These are phyloP conservation scores for Cartodere bifasciata DNA, from an alignment of 2,888 invertebrate genomes.

Conservation along the genomic window DNA sequence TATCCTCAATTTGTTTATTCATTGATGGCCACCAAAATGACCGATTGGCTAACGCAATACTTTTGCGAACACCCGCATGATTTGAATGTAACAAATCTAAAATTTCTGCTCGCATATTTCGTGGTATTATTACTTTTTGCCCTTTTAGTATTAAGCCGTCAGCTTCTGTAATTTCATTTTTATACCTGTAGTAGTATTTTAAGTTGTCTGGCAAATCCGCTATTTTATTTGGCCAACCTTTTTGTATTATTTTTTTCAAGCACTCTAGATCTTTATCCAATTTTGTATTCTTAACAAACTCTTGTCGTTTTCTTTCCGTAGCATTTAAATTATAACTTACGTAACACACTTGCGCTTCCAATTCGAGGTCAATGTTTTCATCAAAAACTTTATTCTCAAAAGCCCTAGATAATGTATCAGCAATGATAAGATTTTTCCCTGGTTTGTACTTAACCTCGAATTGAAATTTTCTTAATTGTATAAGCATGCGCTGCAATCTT, in stretches of 20 bases:
- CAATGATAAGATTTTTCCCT: conserved; percentile 13
- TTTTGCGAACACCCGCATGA: conserved; percentile 11
- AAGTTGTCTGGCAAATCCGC: conserved; percentile 1
- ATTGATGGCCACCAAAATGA: conserved; percentile 13
- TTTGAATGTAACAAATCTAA: conserved; percentile 5
- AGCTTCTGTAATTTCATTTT: conserved; percentile 3
- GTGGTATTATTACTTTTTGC: not conserved
- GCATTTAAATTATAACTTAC: too few species aligned
- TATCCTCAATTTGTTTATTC: conserved; percentile 12
- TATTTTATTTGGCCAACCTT: conserved; percentile 3
- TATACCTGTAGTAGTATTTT: conserved; percentile 4
- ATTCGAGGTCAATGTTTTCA: too few species aligned
- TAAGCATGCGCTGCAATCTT: conserved; percentile 13
- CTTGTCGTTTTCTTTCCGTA: too few species aligned
- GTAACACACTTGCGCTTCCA: too few species aligned
- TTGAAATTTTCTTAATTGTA: conserved; percentile 12
- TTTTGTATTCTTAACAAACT: too few species aligned
- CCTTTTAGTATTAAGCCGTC: conserved; percentile 1
- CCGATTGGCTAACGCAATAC: conserved; percentile 9
- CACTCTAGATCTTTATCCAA: conserved; percentile 2
- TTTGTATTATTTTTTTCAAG: not conserved
- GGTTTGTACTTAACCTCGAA: conserved; percentile 12
- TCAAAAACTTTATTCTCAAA: not conserved
- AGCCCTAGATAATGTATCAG: conserved; percentile 11
- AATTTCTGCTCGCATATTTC: not conserved